Evolutionary conservation across 2,888 invertebrate genomes (phyloP), one percentile per base, ranked within the genome.

Genomic region (Thalpophila matura): DNA sequence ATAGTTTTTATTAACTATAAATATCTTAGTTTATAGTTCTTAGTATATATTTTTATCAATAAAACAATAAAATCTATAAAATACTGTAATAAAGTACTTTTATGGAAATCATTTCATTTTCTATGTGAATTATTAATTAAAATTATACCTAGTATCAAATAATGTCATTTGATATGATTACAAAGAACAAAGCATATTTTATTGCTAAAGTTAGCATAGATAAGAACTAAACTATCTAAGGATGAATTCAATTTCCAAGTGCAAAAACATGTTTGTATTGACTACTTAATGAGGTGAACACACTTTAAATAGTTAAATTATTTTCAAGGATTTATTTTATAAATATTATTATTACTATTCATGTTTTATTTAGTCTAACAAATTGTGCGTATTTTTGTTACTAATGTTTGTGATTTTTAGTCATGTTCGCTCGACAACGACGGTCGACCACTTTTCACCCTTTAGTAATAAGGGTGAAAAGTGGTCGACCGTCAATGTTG

Each of bases 181-280:
- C 16, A 33, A n/a, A 9, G 16, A 59, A 35, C 60, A 43, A 43
- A 42, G 20, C 14, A 27, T 60, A 16, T 12, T 33, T 40, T 24
- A 29, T 0, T 27, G 10, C 26, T 33, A 58, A 59, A 33, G 33
- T 59, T 0, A 45, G n/a, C n/a, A 16, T 3, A 2, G 61, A 45
- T 60, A 58, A 43, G 33, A 22, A 27, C 42, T 42, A 16, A 4
- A 42, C 20, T 59, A 43, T 58, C 42, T 58, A 60, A 10, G n/a
- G 10, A 35, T 27, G 58, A 27, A 58, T n/a, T n/a, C n/a, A 22
- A 9, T 43, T 60, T 22, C 0, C 14, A 35, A 26, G 5, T 12
- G 35, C 4, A 45, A 29, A 29, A 59, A 47, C 18, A 31, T 59
- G 47, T 47, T 47, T 38, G 24, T 9, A n/a, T 37, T 16, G 0